Conservation (phyloP, 2,797 vertebrate species). For the Parauchenoglanis punctatus region DNA sequence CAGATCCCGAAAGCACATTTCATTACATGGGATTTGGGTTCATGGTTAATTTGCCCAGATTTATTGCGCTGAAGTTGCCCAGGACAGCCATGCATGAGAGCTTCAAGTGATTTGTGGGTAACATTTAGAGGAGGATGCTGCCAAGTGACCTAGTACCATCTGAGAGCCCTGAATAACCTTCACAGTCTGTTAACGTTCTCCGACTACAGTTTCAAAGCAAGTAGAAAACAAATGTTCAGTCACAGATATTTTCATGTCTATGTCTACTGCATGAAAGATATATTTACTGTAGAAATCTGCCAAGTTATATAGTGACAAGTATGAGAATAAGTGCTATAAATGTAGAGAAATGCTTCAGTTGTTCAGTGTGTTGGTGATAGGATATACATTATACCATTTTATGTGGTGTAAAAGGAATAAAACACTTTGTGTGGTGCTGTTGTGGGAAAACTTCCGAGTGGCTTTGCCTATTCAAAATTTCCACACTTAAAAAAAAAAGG, state of each 20-base stretch:
- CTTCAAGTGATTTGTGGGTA: conserved; percentile 60
- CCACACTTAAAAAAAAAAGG: too few relatives aligned
- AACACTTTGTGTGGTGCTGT: background rate
- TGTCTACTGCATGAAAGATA: background rate
- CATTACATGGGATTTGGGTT: conserved; percentile 59
- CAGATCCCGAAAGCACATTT: conserved; percentile 49
- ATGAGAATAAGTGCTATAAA: background rate
- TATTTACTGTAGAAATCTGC: background rate
- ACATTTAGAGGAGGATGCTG: conserved; percentile 60
- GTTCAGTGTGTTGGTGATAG: background rate
- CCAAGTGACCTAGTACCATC: conserved; percentile 54
- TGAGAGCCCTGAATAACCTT: conserved; percentile 47
- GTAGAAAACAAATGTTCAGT: background rate
- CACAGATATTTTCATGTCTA: background rate
- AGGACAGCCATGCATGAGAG: conserved; percentile 52
- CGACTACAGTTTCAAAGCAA: background rate
- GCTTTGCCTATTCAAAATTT: background rate
- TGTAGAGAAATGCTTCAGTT: background rate
- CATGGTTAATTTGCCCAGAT: conserved; percentile 63
- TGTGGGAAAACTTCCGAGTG: background rate
- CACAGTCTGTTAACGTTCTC: conserved; percentile 48
- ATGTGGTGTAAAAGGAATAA: too few relatives aligned
- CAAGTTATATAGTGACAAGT: too few relatives aligned
- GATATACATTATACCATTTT: background rate
- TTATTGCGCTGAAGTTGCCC: conserved; percentile 54